Conservation (phyloP, 1,140 invertebrate genomes). For the Sycophaga agraensis region DNA sequence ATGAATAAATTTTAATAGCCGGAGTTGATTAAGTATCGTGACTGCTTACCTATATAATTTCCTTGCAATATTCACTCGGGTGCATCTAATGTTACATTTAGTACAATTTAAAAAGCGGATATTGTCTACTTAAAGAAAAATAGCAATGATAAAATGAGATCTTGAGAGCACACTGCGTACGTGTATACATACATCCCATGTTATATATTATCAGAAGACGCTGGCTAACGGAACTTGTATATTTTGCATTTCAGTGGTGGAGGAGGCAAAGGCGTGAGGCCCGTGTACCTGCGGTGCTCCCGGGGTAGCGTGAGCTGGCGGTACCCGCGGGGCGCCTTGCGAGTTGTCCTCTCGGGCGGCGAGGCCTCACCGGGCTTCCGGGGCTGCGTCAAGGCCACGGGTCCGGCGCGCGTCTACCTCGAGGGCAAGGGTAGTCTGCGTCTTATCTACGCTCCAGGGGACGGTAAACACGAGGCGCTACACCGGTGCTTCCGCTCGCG, state of each 20-base stretch:
- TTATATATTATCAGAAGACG: too few relatives aligned
- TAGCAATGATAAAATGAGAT: too few relatives aligned
- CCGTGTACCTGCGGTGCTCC: conserved; percentile 75
- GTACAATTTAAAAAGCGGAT: too few relatives aligned
- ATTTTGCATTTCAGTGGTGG: conserved; percentile 51
- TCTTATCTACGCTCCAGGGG: conserved; percentile 65
- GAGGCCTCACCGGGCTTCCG: conserved; percentile 64
- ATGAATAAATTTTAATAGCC: too few relatives aligned
- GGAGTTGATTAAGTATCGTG: too few relatives aligned
- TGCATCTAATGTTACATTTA: too few relatives aligned
- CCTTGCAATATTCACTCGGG: too few relatives aligned
- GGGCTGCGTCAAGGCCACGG: conserved; percentile 67
- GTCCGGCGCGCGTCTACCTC: conserved; percentile 68
- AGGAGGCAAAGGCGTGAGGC: conserved; percentile 67
- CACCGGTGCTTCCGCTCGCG: conserved; percentile 67
- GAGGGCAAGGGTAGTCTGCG: conserved; percentile 67
- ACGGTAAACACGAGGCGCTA: conserved; percentile 62
- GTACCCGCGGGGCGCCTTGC: conserved; percentile 73
- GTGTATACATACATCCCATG: too few relatives aligned
- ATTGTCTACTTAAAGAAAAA: too few relatives aligned
- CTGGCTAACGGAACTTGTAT: too few relatives aligned
- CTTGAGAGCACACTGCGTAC: too few relatives aligned
- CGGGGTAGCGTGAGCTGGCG: conserved; percentile 72
- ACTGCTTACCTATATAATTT: too few relatives aligned
- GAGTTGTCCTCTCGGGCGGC: conserved; percentile 66